Evolutionary conservation across 2,888 invertebrate species (phyloP), one percentile per base, ranked within the genome.

Genomic region (Bellardia bayeri): DNA sequence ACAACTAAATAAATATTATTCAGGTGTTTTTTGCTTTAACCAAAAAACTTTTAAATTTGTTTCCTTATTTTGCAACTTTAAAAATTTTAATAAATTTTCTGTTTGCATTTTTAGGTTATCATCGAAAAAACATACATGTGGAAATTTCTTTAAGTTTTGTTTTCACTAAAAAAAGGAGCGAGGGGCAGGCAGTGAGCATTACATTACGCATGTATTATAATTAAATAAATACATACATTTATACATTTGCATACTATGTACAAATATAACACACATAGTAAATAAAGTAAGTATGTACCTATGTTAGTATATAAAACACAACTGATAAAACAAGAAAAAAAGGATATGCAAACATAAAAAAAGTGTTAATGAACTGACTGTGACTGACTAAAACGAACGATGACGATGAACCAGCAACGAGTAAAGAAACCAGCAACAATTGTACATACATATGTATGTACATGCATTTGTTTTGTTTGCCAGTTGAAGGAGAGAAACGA

Each of bases 301-400:
- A 56, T 37, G 2, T 37, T 16, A 13, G 33, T 30, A 71, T 64
- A 45, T 37, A 64, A 42, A 23, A 23, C 13, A 42, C 40, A 63
- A 42, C 23, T 75, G 11, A 63, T 30, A 45, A 56, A 79, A 63
- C 51, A 82, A 58, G 23, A 85, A 45, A 42, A 76, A 68, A 81
- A 81, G 76, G 71, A 45, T 13, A 45, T 37, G 64, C 16, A 68
- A 56, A 61, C 54, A 78, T 64, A 66, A 69, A 23, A 23, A 64
- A 86, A 86, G 86, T 86, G 82, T 86, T 82, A 86, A 86, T 86
- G 79, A 86, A 82, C 79, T 86, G 82, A 58, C 72, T 37, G 40
- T 23, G 23, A 23, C 23, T 23, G 23, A 23, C 23, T 23, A 23
- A 23, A 83, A 63, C 56, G 33, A 63, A 42, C 16, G 71, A 78